Percentiles rank a stretch among this genome's conserved stretches.
Conservation (phyloP, 2,888 invertebrate species). For the Uloborus plumipes region DNA sequence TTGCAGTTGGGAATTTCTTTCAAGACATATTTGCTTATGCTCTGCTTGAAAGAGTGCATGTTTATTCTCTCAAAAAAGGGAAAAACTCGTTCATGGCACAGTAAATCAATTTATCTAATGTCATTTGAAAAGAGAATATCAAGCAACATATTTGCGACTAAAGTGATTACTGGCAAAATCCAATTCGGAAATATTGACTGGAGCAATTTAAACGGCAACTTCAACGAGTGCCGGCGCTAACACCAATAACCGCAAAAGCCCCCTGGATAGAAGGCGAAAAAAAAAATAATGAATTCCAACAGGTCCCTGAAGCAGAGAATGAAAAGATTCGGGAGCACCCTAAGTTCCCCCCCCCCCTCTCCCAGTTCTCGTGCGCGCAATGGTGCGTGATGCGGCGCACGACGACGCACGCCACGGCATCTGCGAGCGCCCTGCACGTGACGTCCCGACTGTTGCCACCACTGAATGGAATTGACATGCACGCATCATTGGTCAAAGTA, state of each 20-base stretch:
- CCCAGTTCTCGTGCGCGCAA: constrained; percentile 36
- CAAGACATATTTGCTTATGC: too few species aligned
- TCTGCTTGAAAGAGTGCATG: too few species aligned
- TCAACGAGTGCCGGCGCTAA: neutral
- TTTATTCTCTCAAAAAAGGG: too few species aligned
- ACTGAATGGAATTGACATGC: constrained; percentile 61
- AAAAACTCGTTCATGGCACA: too few species aligned
- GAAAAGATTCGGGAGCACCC: constrained; percentile 18
- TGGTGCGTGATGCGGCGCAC: constrained; percentile 1
- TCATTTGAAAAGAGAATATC: too few species aligned
- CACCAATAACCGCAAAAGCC: constrained; percentile 7
- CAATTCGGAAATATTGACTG: neutral
- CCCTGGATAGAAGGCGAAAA: constrained; percentile 1
- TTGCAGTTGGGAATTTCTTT: too few species aligned
- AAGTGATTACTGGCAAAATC: too few species aligned
- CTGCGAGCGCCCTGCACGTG: constrained; percentile 45
- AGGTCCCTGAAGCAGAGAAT: constrained; percentile 40
- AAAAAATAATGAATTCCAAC: constrained; percentile 49
- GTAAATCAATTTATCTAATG: too few species aligned
- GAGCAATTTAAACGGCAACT: neutral
- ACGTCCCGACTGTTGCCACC: constrained; percentile 60
- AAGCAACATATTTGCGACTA: too few species aligned
- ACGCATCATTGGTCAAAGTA: constrained; percentile 64
- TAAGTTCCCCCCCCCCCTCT: constrained; percentile 1
- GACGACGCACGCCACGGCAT: constrained; percentile 12